Evolutionary conservation across 2,888 invertebrate species (phyloP).

Genomic region (Agrotis exclamationis): DNA sequence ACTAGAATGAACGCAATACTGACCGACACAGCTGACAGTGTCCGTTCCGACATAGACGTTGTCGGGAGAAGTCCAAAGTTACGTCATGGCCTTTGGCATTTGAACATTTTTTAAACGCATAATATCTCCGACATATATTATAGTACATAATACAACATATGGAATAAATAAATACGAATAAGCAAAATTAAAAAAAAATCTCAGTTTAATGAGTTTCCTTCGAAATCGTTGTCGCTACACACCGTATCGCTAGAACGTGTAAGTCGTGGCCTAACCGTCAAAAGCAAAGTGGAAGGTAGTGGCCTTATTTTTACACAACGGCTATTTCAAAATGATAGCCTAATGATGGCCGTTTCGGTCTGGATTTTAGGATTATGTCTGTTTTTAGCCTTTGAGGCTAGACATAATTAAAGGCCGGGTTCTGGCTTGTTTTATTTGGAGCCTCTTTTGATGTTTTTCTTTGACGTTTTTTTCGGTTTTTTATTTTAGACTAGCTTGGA

Average conservation of each 20-base stretch:
- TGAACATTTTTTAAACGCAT: too few relatives aligned
- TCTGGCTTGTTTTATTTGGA: constrained; percentile 15
- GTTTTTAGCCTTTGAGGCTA: constrained; percentile 30
- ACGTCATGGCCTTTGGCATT: too few relatives aligned
- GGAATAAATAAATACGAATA: too few relatives aligned
- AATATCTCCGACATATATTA: too few relatives aligned
- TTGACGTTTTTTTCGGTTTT: constrained; percentile 29
- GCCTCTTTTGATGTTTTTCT: constrained; percentile 31
- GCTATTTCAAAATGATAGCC: constrained; percentile 32
- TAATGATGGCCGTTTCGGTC: constrained; percentile 41
- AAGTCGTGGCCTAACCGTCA: not conserved
- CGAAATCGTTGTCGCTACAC: too few relatives aligned
- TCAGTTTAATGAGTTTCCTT: too few relatives aligned
- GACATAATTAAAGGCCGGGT: constrained; percentile 21
- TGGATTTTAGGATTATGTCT: constrained; percentile 41
- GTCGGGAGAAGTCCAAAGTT: too few relatives aligned
- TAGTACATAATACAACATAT: too few relatives aligned
- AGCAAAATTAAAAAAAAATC: too few relatives aligned
- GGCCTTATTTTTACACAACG: constrained; percentile 36
- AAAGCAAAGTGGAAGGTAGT: constrained; percentile 34
- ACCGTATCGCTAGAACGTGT: not conserved
- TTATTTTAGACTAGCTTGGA: constrained; percentile 6
- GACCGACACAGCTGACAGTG: too few relatives aligned
- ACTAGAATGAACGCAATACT: too few relatives aligned
- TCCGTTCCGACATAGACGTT: too few relatives aligned